These are phyloP conservation scores for Bufo gargarizans DNA, from an alignment of 2,113 vertebrate genomes.

Conservation along the genomic window DNA sequence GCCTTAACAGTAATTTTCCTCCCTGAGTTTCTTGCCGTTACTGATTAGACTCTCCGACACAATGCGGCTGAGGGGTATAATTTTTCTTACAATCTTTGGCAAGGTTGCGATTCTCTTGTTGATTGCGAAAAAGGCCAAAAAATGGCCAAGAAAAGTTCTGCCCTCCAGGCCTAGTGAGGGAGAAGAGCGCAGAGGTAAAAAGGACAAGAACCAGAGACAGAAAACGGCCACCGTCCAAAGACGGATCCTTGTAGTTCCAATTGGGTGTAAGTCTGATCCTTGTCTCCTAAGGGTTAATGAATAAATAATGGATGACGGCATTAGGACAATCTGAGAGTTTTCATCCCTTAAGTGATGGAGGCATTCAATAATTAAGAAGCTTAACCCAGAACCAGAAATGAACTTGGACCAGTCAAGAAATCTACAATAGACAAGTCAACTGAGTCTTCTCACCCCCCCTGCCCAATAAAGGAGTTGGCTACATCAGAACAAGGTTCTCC, in stretches of 20 bases:
- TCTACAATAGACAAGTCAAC: not conserved
- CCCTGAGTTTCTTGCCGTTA: constrained; percentile 41
- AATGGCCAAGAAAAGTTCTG: constrained; percentile 22
- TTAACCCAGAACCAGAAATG: not conserved
- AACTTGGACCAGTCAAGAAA: not conserved
- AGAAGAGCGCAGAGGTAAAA: not conserved
- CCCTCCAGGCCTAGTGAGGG: not conserved
- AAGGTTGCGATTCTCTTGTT: constrained; percentile 52
- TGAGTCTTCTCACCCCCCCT: not conserved
- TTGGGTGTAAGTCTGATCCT: not conserved
- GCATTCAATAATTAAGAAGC: constrained; percentile 45
- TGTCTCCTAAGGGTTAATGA: not conserved
- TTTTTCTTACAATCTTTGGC: constrained; percentile 53
- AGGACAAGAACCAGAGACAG: not conserved
- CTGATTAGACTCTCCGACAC: constrained; percentile 54
- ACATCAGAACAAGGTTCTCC: not conserved
- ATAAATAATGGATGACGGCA: constrained; percentile 45
- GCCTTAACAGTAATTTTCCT: constrained; percentile 31
- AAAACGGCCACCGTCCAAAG: not conserved
- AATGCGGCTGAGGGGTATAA: constrained; percentile 49
- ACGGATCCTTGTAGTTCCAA: not conserved
- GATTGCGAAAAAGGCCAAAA: constrained; percentile 46
- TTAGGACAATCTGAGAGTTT: constrained; percentile 30
- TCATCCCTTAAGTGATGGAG: constrained; percentile 45
- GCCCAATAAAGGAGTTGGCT: not conserved